Base-by-base conservation (phyloP, 2,797 vertebrate species). In the Argya squamiceps region DNA sequence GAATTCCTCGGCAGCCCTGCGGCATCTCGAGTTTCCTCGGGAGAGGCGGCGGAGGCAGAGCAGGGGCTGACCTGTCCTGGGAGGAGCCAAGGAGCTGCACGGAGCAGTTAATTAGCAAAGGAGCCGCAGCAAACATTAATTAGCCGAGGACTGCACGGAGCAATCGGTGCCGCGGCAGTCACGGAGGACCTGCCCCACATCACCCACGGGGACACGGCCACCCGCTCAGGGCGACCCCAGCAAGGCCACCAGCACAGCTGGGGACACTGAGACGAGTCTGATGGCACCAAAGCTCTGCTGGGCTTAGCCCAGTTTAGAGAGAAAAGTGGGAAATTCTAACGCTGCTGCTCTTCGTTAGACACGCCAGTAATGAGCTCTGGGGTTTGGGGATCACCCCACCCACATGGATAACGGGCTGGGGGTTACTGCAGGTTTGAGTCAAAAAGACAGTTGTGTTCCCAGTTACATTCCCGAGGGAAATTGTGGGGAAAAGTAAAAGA, bases 261-360 rank as follows among this genome's bases (percentile, higher is more conserved):
- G 34, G 47, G 17, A 18, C 32, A 37, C 46, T 4, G 49, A 65
- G n/a, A n/a, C 43, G 2, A 10, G 34, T 4, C 9, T 6, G 78
- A 13, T 4, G 53, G 46, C 84, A 59, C 46, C 5, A 49, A 21
- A 49, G 68, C 68, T 44, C 77, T 29, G 43, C 64, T 2, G 60
- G 3, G 6, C 30, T 23, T 4, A 10, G 34, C 5, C n/a, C 12
- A 2, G 4, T 10, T 76, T 18, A 1, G 3, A 4, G 0, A 30
- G 55, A 67, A 67, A 74, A 3, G 14, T 0, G 9, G 12, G 50
- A 8, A 58, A 34, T 56, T 6, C 19, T 2, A 5, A 22, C 0
- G 2, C 24, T 26, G 11, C 32, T 37, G 12, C 11, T 52, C 18
- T 1, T 55, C 36, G 1, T 36, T 11, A 43, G 70, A 11, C 49